Evolutionary conservation across 2,113 vertebrate species (phyloP).

Genomic region (Tenebrosternarchus preto): DNA sequence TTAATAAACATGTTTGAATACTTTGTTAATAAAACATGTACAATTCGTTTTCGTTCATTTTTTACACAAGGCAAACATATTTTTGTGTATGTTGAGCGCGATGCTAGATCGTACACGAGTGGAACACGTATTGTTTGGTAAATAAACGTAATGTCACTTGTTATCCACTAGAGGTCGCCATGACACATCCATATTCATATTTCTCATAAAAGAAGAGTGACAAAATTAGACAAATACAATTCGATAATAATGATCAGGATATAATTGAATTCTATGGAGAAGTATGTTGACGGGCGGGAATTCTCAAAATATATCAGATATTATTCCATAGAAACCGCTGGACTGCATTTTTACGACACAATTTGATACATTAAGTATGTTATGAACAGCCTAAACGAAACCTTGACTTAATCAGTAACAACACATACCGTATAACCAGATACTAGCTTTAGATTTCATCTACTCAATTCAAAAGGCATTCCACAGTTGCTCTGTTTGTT

Average conservation of each 20-base stretch:
- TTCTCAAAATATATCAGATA: background rate
- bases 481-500: background rate
- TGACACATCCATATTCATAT: background rate
- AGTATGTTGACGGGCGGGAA: background rate
- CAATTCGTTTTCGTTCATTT: background rate
- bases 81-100: background rate
- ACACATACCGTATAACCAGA: background rate
- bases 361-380: background rate
- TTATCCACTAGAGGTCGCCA: slow-evolving; percentile 24
- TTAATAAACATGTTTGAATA: background rate
- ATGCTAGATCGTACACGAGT: background rate
- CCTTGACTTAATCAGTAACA: background rate
- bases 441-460: background rate
- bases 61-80: too few species aligned
- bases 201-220: background rate
- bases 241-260: background rate
- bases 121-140: background rate
- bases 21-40: background rate
- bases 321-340: background rate
- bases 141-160: background rate
- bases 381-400: background rate
- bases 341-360: background rate
- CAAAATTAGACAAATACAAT: background rate
- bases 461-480: background rate
- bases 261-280: background rate